These are phyloP conservation scores for Epizoanthus fatuus DNA, from an alignment of 92 coral and sea anemone species.

Conservation along the genomic window DNA sequence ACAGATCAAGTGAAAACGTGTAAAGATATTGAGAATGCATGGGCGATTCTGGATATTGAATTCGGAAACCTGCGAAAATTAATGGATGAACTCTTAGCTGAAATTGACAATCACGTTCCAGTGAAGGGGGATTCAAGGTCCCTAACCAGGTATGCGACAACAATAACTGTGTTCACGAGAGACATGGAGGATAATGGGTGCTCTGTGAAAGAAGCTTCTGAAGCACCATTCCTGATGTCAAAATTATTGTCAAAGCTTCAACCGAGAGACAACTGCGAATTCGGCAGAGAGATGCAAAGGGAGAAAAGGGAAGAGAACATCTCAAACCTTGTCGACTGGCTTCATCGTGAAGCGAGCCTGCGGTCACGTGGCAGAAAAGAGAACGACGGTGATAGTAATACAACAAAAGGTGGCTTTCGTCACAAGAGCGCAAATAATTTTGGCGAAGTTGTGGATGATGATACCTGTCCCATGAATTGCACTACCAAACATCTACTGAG, in stretches of 20 bases:
- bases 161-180: constrained; percentile 54
- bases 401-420: constrained; percentile 1
- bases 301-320: constrained; percentile 62
- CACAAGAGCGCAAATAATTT: constrained; percentile 20
- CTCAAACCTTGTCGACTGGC: constrained; percentile 57
- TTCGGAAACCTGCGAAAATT: constrained; percentile 70
- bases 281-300: constrained; percentile 68
- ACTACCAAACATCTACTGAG: constrained; percentile 37
- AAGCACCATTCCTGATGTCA: constrained; percentile 65
- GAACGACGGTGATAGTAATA: neutral
- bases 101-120: constrained; percentile 54
- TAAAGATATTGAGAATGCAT: constrained; percentile 61
- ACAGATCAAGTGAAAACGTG: constrained; percentile 67
- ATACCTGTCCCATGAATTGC: constrained; percentile 30
- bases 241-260: constrained; percentile 59
- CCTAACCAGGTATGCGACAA: constrained; percentile 61
- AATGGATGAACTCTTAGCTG: constrained; percentile 66
- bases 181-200: constrained; percentile 76
- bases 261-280: constrained; percentile 59
- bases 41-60: constrained; percentile 75
- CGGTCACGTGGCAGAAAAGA: constrained; percentile 72
- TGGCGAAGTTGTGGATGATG: constrained; percentile 39
- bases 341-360: constrained; percentile 68
- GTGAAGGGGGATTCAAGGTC: constrained; percentile 71
- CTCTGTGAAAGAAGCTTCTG: constrained; percentile 47